Base-by-base conservation (phyloP, 2,888 invertebrate genomes). In the Linyphia triangularis region DNA sequence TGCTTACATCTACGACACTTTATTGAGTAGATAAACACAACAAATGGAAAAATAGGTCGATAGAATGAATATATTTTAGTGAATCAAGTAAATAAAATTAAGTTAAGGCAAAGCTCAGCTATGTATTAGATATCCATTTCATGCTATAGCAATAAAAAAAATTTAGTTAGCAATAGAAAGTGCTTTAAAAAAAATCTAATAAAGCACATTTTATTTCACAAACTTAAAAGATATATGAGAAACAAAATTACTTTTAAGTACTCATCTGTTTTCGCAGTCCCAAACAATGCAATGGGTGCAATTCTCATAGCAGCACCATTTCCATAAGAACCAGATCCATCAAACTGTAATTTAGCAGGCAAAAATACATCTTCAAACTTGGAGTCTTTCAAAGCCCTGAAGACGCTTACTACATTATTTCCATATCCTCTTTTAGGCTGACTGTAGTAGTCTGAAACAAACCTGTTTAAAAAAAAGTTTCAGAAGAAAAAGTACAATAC, bases 221-320 rank as follows among this genome's bases (percentile, higher is more conserved):
- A n/a, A n/a, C n/a, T n/a, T n/a, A n/a, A n/a, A n/a, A n/a, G n/a
- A n/a, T n/a, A n/a, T n/a, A n/a, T n/a, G 51, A 40, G n/a, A 1
- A 16, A n/a, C 51, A 13, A n/a, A 51, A 51, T 51, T 51, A 90
- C 51, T 63, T 79, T 70, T 22, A 78, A 24, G 2, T 51, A 70
- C 84, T 94, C 93, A 90, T 94, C 93, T 83, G 93, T 93, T 28
- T 90, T 51, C 85, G 94, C 70, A 81, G 90, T 82, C 90, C 93
- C 94, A 92, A 94, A 95, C 65, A 96, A 92, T 0, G 95, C 94
- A 59, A 95, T 92, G 1, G 96, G 96, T 26, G 95, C 93, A 30
- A 95, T 93, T 91, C 96, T 93, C 96, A 96, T 96, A 0, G 96
- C 95, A 65, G 95, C 96, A 1, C 96, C 96, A 92, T 96, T 96